These are phyloP conservation scores for Amiota mariae DNA, from an alignment of 2,888 invertebrate genomes.

Conservation along the genomic window DNA sequence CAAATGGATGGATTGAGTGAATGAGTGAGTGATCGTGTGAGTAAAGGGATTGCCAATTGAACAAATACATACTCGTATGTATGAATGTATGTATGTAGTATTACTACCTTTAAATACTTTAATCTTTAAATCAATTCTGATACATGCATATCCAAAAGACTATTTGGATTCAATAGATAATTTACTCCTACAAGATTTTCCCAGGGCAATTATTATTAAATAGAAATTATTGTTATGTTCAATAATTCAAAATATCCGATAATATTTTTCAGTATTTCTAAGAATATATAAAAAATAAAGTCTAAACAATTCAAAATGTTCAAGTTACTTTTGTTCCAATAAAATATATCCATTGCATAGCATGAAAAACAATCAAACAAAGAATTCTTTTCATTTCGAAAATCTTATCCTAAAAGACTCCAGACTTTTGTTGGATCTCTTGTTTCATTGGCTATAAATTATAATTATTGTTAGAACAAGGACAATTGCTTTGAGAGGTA, in stretches of 20 bases:
- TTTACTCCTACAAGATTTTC: neutral
- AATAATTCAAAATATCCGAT: constrained; percentile 51
- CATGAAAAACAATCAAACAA: constrained; percentile 30
- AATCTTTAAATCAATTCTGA: too few species aligned
- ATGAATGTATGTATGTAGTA: too few species aligned
- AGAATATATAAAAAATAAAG: constrained; percentile 35
- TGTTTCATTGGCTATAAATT: constrained; percentile 12
- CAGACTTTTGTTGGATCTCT: too few species aligned
- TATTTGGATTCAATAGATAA: neutral
- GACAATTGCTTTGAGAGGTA: neutral
- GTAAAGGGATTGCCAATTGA: too few species aligned
- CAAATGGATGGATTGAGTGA: too few species aligned
- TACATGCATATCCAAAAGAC: too few species aligned
- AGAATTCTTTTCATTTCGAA: too few species aligned
- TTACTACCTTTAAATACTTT: too few species aligned
- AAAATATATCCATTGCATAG: constrained; percentile 35
- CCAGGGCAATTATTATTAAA: neutral
- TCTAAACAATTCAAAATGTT: constrained; percentile 6
- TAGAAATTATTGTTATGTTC: constrained; percentile 39
- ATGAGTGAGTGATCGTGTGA: too few species aligned
- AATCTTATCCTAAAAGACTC: too few species aligned
- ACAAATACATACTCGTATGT: too few species aligned
- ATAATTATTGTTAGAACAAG: neutral
- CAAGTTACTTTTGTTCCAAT: constrained; percentile 3
- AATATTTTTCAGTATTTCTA: neutral